phyloP scores from a whole-genome alignment of 2,113 vertebrate genomes.

The Camelus bactrianus region DNA sequence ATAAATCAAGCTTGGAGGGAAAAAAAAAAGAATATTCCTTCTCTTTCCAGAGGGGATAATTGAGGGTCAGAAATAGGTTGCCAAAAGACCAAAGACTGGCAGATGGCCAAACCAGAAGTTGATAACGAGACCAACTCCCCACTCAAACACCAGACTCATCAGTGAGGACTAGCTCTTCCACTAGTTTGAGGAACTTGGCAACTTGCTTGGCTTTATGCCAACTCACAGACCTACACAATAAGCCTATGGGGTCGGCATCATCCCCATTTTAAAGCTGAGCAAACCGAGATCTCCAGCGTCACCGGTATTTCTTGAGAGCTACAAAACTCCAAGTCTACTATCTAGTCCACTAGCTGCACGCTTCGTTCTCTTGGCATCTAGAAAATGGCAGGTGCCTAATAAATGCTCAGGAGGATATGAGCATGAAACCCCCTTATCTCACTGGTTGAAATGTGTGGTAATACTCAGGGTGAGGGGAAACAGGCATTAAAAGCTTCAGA shows the following conservation, averaged over 20 bases:
- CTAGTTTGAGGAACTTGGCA: not conserved
- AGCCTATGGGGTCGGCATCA: not conserved
- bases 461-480: not conserved
- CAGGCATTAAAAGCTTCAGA: not conserved
- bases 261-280: not conserved
- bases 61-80: not conserved
- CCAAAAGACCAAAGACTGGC: not conserved
- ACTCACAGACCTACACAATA: not conserved
- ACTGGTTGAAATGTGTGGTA: not conserved
- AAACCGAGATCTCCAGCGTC: not conserved
- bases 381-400: not conserved
- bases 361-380: not conserved
- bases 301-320: not conserved
- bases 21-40: not conserved
- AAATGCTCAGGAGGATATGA: not conserved
- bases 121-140: not conserved
- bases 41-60: not conserved
- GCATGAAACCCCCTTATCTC: not conserved
- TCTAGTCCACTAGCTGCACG: not conserved
- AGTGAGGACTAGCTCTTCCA: not conserved
- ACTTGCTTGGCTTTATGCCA: not conserved
- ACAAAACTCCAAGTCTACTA: not conserved
- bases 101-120: not conserved
- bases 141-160: not conserved
- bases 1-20: not conserved